A percentile compares a stretch with the other conserved stretches of the same genome.
Evolutionary conservation across 2,113 vertebrate species (phyloP).

Genomic region (Oreocharis arfaki): DNA sequence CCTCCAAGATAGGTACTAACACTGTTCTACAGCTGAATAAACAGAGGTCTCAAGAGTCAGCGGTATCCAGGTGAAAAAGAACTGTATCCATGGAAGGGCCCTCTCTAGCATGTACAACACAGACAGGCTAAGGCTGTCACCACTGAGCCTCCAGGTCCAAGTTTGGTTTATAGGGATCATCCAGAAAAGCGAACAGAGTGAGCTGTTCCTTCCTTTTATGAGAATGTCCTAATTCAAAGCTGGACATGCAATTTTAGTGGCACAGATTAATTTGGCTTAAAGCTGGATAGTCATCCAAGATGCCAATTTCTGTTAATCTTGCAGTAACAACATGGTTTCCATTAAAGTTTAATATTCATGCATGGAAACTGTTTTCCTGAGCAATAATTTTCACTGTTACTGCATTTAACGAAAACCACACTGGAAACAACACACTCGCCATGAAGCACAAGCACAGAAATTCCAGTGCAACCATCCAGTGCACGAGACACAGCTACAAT

Average conservation of each 20-base stretch:
- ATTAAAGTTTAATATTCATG: neutral
- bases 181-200: neutral
- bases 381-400: neutral
- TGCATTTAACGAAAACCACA: slow-evolving; percentile 30
- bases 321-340: neutral
- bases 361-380: neutral
- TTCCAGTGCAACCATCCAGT: neutral
- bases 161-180: neutral
- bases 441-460: neutral
- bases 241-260: neutral
- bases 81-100: neutral
- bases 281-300: neutral
- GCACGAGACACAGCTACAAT: neutral
- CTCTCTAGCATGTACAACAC: neutral
- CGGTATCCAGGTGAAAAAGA: neutral
- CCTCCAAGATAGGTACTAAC: neutral
- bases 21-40: slow-evolving; percentile 37
- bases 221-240: neutral
- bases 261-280: neutral
- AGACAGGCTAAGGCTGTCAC: neutral
- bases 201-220: neutral
- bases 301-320: neutral
- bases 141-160: neutral
- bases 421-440: neutral
- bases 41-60: neutral